Evolutionary conservation across 1,140 invertebrate species (phyloP), one percentile per base, ranked within the genome.

Genomic region (Harlomillsia oculata): DNA sequence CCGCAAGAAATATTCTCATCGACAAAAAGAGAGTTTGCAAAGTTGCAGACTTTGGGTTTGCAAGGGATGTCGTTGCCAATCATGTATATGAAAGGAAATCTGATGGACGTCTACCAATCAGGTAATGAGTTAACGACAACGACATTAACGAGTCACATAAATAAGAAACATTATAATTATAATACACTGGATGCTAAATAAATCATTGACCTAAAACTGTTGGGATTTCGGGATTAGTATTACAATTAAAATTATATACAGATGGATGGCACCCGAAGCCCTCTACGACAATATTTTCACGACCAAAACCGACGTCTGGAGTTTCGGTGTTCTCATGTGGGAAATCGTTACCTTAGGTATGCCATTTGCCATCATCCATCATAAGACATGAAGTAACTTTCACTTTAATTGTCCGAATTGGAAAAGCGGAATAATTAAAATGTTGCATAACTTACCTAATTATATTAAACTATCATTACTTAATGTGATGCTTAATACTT

Each of bases 181-280:
- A n/a, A n/a, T n/a, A n/a, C n/a, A n/a, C n/a, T n/a, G n/a, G n/a
- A n/a, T n/a, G n/a, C n/a, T n/a, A n/a, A n/a, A n/a, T n/a, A n/a
- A n/a, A n/a, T n/a, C 39, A 8, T n/a, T n/a, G 5, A 41, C 20
- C 18, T 18, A 4, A 9, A 50, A 44, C 44, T 30, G n/a, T 21
- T 56, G 18, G n/a, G 56, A n/a, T n/a, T n/a, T n/a, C n/a, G n/a
- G 70, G 71, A 5, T 21, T 49, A 64, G 70, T 30, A 30, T 29
- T 9, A 29, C 28, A 34, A 40, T 53, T 30, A 28, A 23, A 43
- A 20, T 16, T 9, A 11, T 44, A 25, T 25, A 21, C 20, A 48
- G 63, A 53, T 95, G 91, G 90, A 94, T 95, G 89, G 88, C 90
- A 0, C 89, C 89, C 0, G 92, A 96, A 70, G 90, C 88, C 2